Percentiles rank a stretch among this genome's conserved stretches.
These are phyloP conservation scores for Parambassis ranga DNA, from an alignment of 2,797 vertebrate genomes.

Conservation along the genomic window DNA sequence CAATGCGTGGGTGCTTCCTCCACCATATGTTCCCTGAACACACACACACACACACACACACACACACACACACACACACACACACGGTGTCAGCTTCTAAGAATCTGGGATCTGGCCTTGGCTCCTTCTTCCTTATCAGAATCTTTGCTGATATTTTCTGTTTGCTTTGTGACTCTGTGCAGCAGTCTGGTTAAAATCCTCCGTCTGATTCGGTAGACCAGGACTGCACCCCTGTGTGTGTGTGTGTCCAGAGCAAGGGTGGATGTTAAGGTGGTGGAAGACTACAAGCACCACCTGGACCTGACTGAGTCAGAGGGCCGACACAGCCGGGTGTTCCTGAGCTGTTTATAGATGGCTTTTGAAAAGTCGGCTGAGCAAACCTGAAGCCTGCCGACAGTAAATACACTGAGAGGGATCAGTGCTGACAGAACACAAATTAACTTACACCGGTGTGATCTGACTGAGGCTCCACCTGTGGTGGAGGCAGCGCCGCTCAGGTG, in stretches of 20 bases:
- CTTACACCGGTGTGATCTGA: neutral
- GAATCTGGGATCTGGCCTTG: neutral
- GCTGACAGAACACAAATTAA: neutral
- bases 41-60: constrained; percentile 10
- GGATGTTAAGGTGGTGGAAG: no score
- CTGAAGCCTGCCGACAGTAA: neutral
- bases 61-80: neutral
- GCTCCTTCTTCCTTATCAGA: neutral
- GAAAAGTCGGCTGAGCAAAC: neutral
- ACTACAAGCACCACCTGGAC: no score
- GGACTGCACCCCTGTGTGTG: no score
- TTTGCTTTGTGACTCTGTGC: no score
- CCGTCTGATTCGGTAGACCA: no score
- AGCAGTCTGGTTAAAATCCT: no score
- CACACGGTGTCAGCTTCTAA: neutral
- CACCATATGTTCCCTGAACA: constrained; percentile 44
- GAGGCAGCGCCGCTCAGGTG: neutral
- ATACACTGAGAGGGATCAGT: neutral
- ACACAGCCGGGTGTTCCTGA: neutral
- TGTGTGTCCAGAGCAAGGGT: no score
- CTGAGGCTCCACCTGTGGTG: neutral
- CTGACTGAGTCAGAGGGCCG: no score
- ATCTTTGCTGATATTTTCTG: neutral
- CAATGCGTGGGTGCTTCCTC: constrained; percentile 48
- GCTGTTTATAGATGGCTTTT: neutral